Evolutionary conservation across 1,140 invertebrate species (phyloP), one percentile per base, ranked within the genome.

Genomic region (Phymastichus coffea): DNA sequence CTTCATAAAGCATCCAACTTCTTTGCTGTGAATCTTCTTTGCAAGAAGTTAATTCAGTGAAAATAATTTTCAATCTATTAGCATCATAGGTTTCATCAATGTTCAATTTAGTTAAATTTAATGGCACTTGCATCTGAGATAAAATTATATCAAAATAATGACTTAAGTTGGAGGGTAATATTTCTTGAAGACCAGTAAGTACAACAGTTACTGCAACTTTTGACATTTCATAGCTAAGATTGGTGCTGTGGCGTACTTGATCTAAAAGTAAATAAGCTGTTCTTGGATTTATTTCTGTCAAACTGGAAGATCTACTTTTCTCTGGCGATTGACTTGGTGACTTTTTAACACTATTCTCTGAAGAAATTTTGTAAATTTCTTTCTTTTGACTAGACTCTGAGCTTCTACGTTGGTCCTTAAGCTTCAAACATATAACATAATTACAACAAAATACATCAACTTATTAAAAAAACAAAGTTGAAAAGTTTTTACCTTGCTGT

Each of bases 1-100:
- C 94, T 77, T 96, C 93, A 77, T 96, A 90, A 4, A 97, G 79
- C 70, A 93, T 91, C 94, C 94, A 97, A 64, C 90, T 93, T 65
- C 94, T 82, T 68, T 97, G 94, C 71, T 97, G 93, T 0, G 93
- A 92, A 71, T 97, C 94, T 75, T 95, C 92, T 65, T 94, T 94
- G 64, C 92, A 93, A 43, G 87, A 89, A 10, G 89, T 90, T 49
- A 97, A 77, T 66, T 93, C 87, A 28, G 83, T 84, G 60, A 96
- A 89, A 51, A 94, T 87, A 41, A 88, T 85, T 75, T 88, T 87
- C 69, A 97, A 81, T 25, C 89, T 82, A 58, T 87, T 84, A 8
- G 90, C 88, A 80, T 95, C 93, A 14, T 90, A 87, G 1, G 89
- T 91, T 63, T 84, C 79, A 54, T 84, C 83, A 53, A 86, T 80